Evolutionary conservation across 2,888 invertebrate species (phyloP).

Genomic region (Tetheella fluctuosa): DNA sequence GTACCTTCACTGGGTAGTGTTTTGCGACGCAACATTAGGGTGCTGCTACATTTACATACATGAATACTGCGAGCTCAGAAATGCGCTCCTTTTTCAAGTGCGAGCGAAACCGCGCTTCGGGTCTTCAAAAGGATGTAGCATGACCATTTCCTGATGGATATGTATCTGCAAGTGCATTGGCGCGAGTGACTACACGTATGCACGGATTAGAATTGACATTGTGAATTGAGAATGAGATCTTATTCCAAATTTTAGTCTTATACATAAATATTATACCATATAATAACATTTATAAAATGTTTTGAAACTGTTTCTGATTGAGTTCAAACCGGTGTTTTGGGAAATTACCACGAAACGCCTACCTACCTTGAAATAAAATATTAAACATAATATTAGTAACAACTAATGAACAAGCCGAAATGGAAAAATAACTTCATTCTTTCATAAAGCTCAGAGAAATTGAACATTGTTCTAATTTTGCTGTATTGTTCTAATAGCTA

Average conservation of each 20-base stretch:
- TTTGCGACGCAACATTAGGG: slow-evolving; percentile 38
- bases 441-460: no score
- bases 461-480: no score
- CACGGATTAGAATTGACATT: background rate
- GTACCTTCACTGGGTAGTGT: slow-evolving; percentile 23
- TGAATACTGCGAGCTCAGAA: slow-evolving; percentile 35
- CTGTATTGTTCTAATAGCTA: background rate
- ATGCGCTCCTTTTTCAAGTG: slow-evolving; percentile 26
- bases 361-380: no score
- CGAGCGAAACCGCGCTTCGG: slow-evolving; percentile 8
- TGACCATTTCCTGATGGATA: slow-evolving; percentile 32
- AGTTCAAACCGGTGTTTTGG: background rate
- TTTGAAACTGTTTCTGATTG: background rate
- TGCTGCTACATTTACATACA: slow-evolving; percentile 40
- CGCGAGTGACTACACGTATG: background rate
- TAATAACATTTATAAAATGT: no score
- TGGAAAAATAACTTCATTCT: no score
- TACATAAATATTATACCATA: no score
- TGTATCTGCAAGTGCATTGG: slow-evolving; percentile 3
- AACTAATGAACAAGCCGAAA: no score
- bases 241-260: background rate
- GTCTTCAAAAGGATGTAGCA: slow-evolving; percentile 35
- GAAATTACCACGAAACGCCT: no score
- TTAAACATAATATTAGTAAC: no score
- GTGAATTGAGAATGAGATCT: background rate